Evolutionary conservation across 2,113 vertebrate genomes (phyloP).

Genomic region (Leiothrix lutea): DNA sequence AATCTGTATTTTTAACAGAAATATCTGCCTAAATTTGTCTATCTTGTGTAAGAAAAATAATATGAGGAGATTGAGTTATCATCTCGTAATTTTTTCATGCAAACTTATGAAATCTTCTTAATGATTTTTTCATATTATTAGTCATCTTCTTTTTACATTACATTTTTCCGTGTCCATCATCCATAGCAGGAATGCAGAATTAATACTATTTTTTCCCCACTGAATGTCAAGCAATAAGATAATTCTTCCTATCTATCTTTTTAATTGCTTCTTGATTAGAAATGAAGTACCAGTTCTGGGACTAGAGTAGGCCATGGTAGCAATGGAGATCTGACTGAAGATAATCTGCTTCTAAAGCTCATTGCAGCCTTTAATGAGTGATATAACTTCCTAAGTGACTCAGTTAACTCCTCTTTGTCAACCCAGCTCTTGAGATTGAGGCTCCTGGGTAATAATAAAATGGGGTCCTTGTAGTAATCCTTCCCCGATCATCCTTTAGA

Average conservation of each 20-base stretch:
- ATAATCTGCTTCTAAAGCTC: not conserved
- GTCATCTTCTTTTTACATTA: not conserved
- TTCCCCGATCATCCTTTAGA: not conserved
- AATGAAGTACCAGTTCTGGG: not conserved
- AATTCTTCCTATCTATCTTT: not conserved
- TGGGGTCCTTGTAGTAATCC: fast-evolving
- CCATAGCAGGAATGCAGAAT: not conserved
- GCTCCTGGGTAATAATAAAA: not conserved
- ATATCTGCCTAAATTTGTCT: not conserved
- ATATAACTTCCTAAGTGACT: not conserved
- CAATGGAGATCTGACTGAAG: not conserved
- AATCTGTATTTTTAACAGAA: not conserved
- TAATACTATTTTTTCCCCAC: not conserved
- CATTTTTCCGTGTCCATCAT: not conserved
- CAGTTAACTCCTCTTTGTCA: not conserved
- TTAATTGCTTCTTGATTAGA: not conserved
- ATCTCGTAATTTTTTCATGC: not conserved
- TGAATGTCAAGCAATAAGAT: not conserved
- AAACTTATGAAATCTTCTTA: not conserved
- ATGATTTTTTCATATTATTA: not conserved
- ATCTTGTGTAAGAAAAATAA: not conserved
- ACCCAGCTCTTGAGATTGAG: fast-evolving
- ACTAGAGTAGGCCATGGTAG: not conserved
- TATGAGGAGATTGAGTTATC: not conserved
- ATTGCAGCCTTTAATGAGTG: not conserved